Evolutionary conservation across 2,888 invertebrate genomes (phyloP), one percentile per base, ranked within the genome.

Genomic region (Drosophila nr. medialis): DNA sequence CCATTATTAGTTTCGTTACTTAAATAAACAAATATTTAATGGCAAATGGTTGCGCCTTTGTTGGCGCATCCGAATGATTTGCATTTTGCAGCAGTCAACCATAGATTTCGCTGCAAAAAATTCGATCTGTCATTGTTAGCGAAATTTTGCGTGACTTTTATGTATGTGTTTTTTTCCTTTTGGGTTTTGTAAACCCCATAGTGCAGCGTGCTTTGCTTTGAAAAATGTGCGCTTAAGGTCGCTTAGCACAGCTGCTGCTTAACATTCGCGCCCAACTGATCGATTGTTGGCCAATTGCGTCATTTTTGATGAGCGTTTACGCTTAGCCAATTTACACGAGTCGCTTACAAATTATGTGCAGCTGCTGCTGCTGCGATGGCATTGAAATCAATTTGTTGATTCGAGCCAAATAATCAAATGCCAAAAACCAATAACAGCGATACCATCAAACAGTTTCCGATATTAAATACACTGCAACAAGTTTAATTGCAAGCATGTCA

Each of bases 291-390:
- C 34, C 38, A 27, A 75, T 75, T 77, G 80, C 77, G 61, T 75
- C 65, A 77, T 56, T 42, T 60, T 34, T 58, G 72, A 66, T 80
- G 80, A 64, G 72, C 72, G 72, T 64, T 76, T 68, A 66, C 65
- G 70, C 66, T 84, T 75, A 78, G 67, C 72, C 67, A 66, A 80
- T 77, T 86, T 87, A 78, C 86, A 78, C 78, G 88, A 64, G 32
- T 49, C 50, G 75, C 71, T 64, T 82, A 76, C 76, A 69, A 80
- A 81, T 79, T 66, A 40, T 40, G 63, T 54, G 61, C 78, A 71
- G 77, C 77, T 68, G 77, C 62, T 54, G 75, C 24, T 48, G 32
- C 10, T n/a, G 63, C 36, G 50, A 29, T 84, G 83, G 78, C 84
- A 84, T 86, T 84, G 89, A 83, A 83, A 80, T 34, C 60, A 65